Conservation (phyloP, 2,888 invertebrate genomes). For the Troides helena region DNA sequence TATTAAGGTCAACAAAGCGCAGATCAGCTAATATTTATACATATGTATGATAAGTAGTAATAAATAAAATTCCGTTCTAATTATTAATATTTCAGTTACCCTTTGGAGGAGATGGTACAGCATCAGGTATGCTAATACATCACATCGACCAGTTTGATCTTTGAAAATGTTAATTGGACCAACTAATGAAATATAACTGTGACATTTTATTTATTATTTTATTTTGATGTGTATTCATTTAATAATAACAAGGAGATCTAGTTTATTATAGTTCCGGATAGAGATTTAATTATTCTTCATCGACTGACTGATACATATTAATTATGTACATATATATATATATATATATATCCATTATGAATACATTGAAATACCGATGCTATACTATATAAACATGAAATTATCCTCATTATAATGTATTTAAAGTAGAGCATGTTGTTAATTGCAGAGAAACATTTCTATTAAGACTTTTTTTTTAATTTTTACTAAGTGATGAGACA, state of each 20-base stretch:
- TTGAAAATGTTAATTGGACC: conserved; percentile 19
- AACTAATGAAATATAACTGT: conserved; percentile 13
- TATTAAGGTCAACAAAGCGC: no score
- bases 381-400: no score
- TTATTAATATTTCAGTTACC: no score
- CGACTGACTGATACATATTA: background rate
- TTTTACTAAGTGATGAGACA: no score
- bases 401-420: no score
- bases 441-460: background rate
- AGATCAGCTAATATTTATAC: no score
- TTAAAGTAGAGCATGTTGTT: no score
- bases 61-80: no score
- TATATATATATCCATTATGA: no score
- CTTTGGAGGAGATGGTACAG: background rate
- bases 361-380: no score
- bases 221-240: conserved; percentile 3
- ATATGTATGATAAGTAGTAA: no score
- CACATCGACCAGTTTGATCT: conserved; percentile 13
- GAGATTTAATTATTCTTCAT: background rate
- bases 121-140: conserved; percentile 18
- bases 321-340: background rate
- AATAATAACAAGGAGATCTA: background rate
- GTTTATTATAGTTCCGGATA: conserved; percentile 3
- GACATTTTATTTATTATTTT: conserved; percentile 15
- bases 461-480: background rate